Conservation (phyloP, 2,113 vertebrate species). For the Notechis scutatus region DNA sequence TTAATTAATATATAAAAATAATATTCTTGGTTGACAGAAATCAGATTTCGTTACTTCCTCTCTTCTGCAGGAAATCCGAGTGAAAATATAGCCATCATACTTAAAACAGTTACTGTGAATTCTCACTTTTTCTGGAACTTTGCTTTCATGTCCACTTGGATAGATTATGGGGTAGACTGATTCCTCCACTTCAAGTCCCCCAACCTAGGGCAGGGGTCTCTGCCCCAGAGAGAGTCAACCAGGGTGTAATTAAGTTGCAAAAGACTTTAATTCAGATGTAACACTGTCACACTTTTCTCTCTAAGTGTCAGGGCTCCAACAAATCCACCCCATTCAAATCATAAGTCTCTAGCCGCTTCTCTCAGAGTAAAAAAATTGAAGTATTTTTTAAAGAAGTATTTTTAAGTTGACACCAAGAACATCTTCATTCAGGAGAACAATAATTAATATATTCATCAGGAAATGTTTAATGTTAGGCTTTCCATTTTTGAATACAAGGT, state of each 20-base stretch:
- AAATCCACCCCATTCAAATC: no score
- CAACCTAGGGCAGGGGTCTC: no score
- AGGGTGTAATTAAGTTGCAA: constrained; percentile 8
- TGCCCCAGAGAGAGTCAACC: background rate
- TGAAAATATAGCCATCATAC: background rate
- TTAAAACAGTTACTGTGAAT: background rate
- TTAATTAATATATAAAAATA: background rate
- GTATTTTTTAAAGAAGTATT: no score
- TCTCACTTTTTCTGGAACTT: background rate
- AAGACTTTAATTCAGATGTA: constrained; percentile 3
- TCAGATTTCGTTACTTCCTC: background rate
- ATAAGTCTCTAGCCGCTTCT: no score
- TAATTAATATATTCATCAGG: constrained; percentile 29
- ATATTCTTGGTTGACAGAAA: background rate
- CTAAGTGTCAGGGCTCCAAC: no score
- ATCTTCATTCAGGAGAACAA: constrained; percentile 6
- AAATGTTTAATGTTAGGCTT: constrained; percentile 32
- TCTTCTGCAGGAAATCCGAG: background rate
- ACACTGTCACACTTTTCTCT: background rate
- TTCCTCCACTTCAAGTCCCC: background rate
- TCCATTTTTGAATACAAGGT: constrained; percentile 5
- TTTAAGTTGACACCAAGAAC: background rate
- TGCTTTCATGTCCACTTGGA: background rate
- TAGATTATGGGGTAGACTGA: background rate
- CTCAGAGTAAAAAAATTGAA: no score